These are phyloP conservation scores for Leucosticte australis DNA, from an alignment of 2,113 vertebrate species.

Conservation along the genomic window DNA sequence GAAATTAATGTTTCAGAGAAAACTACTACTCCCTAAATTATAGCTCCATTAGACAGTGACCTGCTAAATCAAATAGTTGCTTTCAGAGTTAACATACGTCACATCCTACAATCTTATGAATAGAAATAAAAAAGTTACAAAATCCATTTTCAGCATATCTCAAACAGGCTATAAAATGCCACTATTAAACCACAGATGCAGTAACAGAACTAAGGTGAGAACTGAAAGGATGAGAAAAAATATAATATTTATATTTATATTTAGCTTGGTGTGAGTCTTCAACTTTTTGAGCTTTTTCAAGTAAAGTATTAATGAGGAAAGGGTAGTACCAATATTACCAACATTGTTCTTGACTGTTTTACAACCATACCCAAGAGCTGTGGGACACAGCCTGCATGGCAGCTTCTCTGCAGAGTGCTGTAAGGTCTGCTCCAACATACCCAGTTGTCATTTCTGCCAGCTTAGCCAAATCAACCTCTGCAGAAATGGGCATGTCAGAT, in stretches of 20 bases:
- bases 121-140: background rate
- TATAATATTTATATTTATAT: background rate
- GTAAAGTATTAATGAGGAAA: background rate
- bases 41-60: background rate
- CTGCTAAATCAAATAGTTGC: background rate
- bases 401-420: constrained; percentile 90
- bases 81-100: background rate
- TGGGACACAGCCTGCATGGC: constrained; percentile 83
- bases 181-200: background rate
- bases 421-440: constrained; percentile 92
- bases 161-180: background rate
- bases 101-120: background rate
- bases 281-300: background rate
- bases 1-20: background rate
- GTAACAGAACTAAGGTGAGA: background rate
- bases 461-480: constrained; percentile 68
- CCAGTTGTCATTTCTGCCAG: constrained; percentile 88
- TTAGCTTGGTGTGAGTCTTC: background rate
- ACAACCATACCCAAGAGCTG: constrained; percentile 75
- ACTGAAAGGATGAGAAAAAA: background rate
- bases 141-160: background rate
- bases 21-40: background rate
- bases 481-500: constrained; percentile 78
- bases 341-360: background rate
- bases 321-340: background rate